A percentile compares a stretch with the other conserved stretches of the same genome.
phyloP scores from a whole-genome alignment of 1,140 invertebrate species.

The Drosophila mauritiana region DNA sequence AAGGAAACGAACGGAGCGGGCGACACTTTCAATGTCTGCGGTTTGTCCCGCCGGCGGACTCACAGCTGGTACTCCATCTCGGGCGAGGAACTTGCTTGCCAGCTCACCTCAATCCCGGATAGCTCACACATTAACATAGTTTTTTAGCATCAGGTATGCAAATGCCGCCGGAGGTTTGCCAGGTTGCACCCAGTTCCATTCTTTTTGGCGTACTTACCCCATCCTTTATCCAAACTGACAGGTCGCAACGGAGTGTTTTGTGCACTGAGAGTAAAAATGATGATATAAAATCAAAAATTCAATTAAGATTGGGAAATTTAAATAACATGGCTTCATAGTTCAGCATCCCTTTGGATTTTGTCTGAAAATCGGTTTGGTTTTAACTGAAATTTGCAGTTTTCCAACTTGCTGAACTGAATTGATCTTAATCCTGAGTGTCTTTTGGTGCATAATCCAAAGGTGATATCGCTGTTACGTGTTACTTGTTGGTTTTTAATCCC shows the following conservation, averaged over 20 bases:
- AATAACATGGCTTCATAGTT: too few species aligned
- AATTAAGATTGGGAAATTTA: too few species aligned
- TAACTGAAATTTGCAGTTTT: neutral
- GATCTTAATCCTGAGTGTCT: neutral
- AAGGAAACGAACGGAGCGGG: constrained; percentile 7
- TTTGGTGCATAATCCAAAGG: constrained; percentile 13
- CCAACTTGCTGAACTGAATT: neutral
- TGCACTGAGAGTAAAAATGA: neutral
- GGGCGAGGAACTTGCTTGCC: constrained; percentile 52
- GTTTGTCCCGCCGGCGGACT: constrained; percentile 50
- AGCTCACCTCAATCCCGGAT: constrained; percentile 36
- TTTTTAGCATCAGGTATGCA: constrained; percentile 64
- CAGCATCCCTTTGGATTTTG: neutral
- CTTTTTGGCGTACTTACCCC: too few species aligned
- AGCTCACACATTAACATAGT: constrained; percentile 75
- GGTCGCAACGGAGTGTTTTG: constrained; percentile 22
- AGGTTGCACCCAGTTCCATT: constrained; percentile 36
- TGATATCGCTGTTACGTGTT: constrained; percentile 35
- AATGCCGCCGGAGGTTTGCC: constrained; percentile 69
- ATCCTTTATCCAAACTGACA: constrained; percentile 43
- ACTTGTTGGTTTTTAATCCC: constrained; percentile 78
- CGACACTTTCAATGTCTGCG: constrained; percentile 73
- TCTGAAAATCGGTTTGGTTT: neutral
- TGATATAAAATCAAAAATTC: too few species aligned
- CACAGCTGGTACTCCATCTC: constrained; percentile 35